Evolutionary conservation across 1,140 invertebrate genomes (phyloP), one percentile per base, ranked within the genome.

Genomic region (Drosophila hydei): DNA sequence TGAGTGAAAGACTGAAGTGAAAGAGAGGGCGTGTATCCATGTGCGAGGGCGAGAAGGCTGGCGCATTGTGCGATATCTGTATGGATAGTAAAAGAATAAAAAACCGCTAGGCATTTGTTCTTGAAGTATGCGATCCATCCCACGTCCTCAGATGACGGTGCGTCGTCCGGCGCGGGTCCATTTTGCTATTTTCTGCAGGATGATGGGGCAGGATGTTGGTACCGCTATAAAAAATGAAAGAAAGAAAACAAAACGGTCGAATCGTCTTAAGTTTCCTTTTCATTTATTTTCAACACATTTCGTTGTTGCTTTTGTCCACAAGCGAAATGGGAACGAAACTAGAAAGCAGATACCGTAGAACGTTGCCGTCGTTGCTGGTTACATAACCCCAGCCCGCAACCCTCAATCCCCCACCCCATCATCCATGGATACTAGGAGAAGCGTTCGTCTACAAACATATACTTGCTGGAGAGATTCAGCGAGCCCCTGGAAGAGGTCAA

Each of bases 211-310:
- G 81, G 81, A 87, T 87, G 78, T 87, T 75, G 83, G 83, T 87
- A 87, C 81, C 81, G 81, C 81, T 87, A 87, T 87, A 65, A 71
- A 64, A 54, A 16, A 16, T 18, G 38, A 42, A 55, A 58, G 14
- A 25, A 25, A 43, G 14, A 25, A n/a, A 56, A 55, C 70, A 79
- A 79, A 77, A 88, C 77, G 81, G 58, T 81, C 74, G 69, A 60
- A 65, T 48, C 83, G 74, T 87, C 81, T 87, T 87, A 81, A 78
- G 80, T 85, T 85, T 85, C 80, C 69, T 79, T 74, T 79, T 72
- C 60, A 63, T 48, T 48, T 21, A 14, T 63, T 43, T 47, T 21
- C 18, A 12, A 40, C 40, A 59, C 51, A 54, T 48, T 40, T 45
- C 8, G n/a, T 33, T 45, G 11, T 36, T 30, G 62, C 55, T 54